Evolutionary conservation across 2,113 vertebrate species (phyloP), one percentile per base, ranked within the genome.

Genomic region (Sisor rabdophorus): DNA sequence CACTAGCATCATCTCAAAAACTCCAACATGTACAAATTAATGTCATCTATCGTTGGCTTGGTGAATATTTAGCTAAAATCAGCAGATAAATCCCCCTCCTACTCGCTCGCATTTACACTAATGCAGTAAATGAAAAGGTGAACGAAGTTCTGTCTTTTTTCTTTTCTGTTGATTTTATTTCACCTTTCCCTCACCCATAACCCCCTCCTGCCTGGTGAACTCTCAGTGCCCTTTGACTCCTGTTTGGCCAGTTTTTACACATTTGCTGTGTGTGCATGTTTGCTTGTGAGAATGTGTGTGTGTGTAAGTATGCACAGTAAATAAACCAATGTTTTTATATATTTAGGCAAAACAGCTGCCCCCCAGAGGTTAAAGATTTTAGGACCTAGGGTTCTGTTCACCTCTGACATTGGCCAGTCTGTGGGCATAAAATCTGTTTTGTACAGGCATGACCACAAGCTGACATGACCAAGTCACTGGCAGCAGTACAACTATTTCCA

Each of bases 141-240:
- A 87, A 82, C 83, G 87, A 89, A 87, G 85, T 85, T 69, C 83
- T 87, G 81, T 88, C 85, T 56, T 68, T 80, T 74, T 77, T 75
- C 85, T 77, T 79, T 76, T 83, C 79, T 83, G 87, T 89, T 89
- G 85, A 87, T 72, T 53, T 54, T 78, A 67, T 76, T 78, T 44
- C 58, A 30, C 74, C 82, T 80, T 83, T 82, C 79, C 79, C 36
- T 79, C 73, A 79, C 79, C 81, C 78, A 19, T 79, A 69, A 79
- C 79, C 79, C 28, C 77, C 84, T 75, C 74, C 71, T 30, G 80
- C 89, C 77, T 82, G 59, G 73, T 90, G 91, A 92, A 91, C 91
- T 91, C 88, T 83, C 22, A 12, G 30, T 80, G 87, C 86, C 87
- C 91, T 89, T 83, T 91, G 89, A 91, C 90, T 89, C 76, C 54